Evolutionary conservation across 2,888 invertebrate species (phyloP), one percentile per base, ranked within the genome.

Genomic region (Morpho deidamia): DNA sequence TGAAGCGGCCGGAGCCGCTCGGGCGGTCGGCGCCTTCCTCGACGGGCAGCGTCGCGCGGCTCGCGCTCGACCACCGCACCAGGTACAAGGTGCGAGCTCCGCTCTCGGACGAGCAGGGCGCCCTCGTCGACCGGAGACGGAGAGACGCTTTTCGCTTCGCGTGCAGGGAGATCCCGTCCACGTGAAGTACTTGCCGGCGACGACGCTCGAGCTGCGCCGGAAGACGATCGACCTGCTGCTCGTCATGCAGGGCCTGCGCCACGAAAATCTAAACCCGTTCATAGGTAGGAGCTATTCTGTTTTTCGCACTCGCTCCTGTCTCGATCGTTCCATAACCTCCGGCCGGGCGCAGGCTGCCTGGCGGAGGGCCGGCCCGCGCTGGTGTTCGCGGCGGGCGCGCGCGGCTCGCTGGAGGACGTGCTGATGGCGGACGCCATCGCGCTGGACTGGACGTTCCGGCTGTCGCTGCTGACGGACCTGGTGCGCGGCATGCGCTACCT

Each of bases 401-500:
- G 98, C 58, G 97, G 97, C 45, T 97, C 97, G 43, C 86, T 97
- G 62, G 95, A 96, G 83, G 96, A 97, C 78, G 95, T 97, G 51
- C 92, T 97, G 46, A 93, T 95, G 69, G 95, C 96, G 82, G 96
- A 96, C 74, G 97, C 96, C 79, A 96, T 97, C 75, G 95, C 95
- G 81, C 91, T 97, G 68, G 98, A 99, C 88, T 98, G 98, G 97
- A 96, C 97, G 52, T 98, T 98, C 87, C 94, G 97, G 55, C 91
- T 98, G 55, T 98, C 98, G 40, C 91, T 99, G 62, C 92, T 98
- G 47, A 97, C 97, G 8, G 98, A 98, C 88, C 91, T 98, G 59
- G 97, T 97, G 66, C 91, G 96, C 93, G 98, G 97, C 44, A 95
- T 98, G 94, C 94, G 95, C 69, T 97, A 96, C 80, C 87, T 99